Conservation (phyloP, 1,140 invertebrate species). For the Penaeus japonicus region DNA sequence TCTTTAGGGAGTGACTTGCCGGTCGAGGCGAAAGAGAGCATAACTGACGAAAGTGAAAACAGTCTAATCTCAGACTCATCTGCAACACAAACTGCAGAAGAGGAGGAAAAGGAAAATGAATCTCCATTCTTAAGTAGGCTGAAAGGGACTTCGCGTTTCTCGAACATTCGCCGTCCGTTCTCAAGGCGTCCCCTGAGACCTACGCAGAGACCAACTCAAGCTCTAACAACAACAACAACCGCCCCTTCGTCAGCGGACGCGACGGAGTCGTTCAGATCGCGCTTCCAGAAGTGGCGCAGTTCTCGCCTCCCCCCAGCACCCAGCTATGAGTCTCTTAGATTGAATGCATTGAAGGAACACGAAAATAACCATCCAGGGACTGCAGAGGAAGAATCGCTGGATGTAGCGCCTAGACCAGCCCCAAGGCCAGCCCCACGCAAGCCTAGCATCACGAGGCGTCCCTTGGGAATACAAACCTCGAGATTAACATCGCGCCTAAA, state of each 20-base stretch:
- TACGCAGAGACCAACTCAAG: not conserved
- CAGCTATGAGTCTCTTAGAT: conserved; percentile 17
- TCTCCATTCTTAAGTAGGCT: not conserved
- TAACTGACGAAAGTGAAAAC: not conserved
- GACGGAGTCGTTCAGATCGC: conserved; percentile 13
- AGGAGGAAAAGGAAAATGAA: not conserved
- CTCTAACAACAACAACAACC: too few species aligned
- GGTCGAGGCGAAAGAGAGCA: too few species aligned
- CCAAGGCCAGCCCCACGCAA: not conserved
- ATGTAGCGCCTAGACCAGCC: not conserved
- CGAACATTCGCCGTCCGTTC: not conserved
- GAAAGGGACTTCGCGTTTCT: conserved; percentile 15
- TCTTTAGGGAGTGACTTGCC: too few species aligned
- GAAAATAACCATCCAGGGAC: not conserved
- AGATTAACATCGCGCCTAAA: not conserved
- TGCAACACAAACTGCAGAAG: not conserved
- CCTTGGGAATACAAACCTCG: not conserved
- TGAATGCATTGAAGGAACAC: not conserved
- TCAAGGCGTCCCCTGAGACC: not conserved
- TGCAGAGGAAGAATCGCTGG: not conserved
- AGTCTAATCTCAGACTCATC: not conserved
- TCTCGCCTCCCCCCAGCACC: conserved; percentile 10
- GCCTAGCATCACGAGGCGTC: not conserved
- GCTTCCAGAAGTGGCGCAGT: conserved; percentile 39
- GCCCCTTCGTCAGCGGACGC: too few species aligned